Base-by-base conservation (phyloP, 2,797 vertebrate genomes). In the Loris lydekkerianus region DNA sequence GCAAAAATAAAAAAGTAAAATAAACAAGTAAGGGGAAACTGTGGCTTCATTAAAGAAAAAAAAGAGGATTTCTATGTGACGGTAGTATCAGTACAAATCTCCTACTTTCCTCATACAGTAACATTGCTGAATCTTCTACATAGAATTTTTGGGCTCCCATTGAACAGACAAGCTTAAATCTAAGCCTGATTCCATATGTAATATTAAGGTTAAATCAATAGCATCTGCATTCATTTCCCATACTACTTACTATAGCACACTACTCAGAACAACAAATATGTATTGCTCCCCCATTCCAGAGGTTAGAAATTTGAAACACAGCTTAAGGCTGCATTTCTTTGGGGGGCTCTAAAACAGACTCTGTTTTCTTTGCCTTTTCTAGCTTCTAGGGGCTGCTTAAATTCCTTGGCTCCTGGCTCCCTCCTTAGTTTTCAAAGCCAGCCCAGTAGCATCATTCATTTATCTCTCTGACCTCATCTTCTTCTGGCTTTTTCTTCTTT, bases 151-250 rank as follows among this genome's bases (percentile, higher is more conserved):
- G 89, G 78, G n/a, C 43, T 91, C 27, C 67, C n/a, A 23, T 5
- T 78, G 40, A 73, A 11, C 9, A 58, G 23, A 77, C 85, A 93
- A 89, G 15, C n/a, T 72, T 31, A 43, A 83, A 80, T 72, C 5
- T 82, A 40, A 18, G 1, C 56, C n/a, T 91, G 49, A 83, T 10
- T 93, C 83, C 21, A 92, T 9, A 85, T 75, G 4, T 60, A 53
- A 90, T 90, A 80, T 94, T 63, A 95, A 84, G 80, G 18, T 46
- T 31, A 46, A 73, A 65, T 78, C 75, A 70, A 56, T 53, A 67
- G 13, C 13, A 73, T 78, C 37, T 53, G 23, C 11, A 34, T 67
- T 75, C 31, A 10, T 65, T 88, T 85, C 31, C 65, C 70, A 29
- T 31, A 86, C 21, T 60, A 15, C 46, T 72, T 60, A 15, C 46